Conservation (phyloP, 2,797 vertebrate species). For the Myotis pilosus region DNA sequence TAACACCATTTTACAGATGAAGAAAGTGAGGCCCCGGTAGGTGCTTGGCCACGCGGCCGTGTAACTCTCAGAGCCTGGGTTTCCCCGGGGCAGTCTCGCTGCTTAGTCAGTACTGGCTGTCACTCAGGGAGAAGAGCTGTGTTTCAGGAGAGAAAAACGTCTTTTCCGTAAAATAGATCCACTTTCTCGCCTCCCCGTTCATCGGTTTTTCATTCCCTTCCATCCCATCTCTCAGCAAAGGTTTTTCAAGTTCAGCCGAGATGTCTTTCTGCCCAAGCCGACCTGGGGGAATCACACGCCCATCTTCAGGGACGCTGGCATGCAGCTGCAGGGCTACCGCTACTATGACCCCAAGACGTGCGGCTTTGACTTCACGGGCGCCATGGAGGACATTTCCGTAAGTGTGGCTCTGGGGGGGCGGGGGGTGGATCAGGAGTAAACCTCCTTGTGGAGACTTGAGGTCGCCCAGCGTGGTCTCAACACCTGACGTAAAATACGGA, state of each 20-base stretch:
- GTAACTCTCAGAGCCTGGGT: neutral
- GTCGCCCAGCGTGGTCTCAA: neutral
- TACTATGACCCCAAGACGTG: conserved; percentile 97
- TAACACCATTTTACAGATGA: neutral
- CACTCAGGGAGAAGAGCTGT: neutral
- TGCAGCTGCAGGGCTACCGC: conserved; percentile 94
- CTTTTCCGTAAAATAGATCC: neutral
- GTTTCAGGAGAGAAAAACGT: neutral
- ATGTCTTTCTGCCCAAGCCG: conserved; percentile 96
- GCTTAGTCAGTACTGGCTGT: neutral
- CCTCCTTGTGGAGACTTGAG: neutral
- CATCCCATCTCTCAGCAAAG: conserved; percentile 86
- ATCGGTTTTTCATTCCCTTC: neutral
- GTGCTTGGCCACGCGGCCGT: too few species aligned
- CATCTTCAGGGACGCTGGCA: conserved; percentile 96
- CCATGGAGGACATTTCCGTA: conserved; percentile 96
- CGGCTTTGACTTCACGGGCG: conserved; percentile 95
- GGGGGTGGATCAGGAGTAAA: neutral
- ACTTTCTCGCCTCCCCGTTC: neutral
- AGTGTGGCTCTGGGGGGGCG: conserved; percentile 76
- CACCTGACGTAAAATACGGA: neutral
- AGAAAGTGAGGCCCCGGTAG: neutral
- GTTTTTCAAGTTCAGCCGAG: conserved; percentile 90
- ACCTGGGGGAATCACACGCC: conserved; percentile 99
- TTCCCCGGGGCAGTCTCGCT: neutral